Evolutionary conservation across 1,140 invertebrate species (phyloP), one percentile per base, ranked within the genome.

Genomic region (Cotesia chilonis): DNA sequence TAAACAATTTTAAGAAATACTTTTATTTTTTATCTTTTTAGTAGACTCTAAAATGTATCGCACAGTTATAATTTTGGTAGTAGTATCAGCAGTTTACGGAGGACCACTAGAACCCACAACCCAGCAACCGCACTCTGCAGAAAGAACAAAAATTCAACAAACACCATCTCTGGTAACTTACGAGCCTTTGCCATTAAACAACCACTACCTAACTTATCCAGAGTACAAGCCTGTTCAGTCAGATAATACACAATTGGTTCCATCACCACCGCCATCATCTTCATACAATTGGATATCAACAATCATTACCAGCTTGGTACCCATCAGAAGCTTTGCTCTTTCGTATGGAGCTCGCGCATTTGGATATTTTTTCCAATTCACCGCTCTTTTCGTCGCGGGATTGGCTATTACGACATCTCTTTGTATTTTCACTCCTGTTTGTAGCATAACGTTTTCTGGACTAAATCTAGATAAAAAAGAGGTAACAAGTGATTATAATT

Each of bases 371-470:
- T 70, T 77, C 5, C 57, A 77, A 5, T 20, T 78, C 4, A 4
- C 76, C 0, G 28, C 79, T 2, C 65, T 86, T 4, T 28, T 87
- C 3, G 1, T 86, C 2, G 20, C 88, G 0, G 85, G 86, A 7
- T 75, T 82, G 12, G 37, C 81, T 10, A 77, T 91, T 2, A 91
- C 89, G 0, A 87, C 88, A 1, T 85, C 88, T 1, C 76, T 93
- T 0, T 94, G 92, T 75, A 87, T 87, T 1, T 88, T 92, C 17
- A 92, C 92, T 0, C 89, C 90, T 5, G 74, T 93, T 36, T 94
- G 92, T 77, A 87, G 87, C 0, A 89, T 92, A 28, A 85, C 85
- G 1, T 90, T 90, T 77, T 76, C 88, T 20, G 89, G 89, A 6
- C 79, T 89, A 0, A 85, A 85, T 4, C 83, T 86, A 12, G 76